Base-by-base conservation (phyloP, 2,888 invertebrate genomes). In the Mimumesa dahlbomi region DNA sequence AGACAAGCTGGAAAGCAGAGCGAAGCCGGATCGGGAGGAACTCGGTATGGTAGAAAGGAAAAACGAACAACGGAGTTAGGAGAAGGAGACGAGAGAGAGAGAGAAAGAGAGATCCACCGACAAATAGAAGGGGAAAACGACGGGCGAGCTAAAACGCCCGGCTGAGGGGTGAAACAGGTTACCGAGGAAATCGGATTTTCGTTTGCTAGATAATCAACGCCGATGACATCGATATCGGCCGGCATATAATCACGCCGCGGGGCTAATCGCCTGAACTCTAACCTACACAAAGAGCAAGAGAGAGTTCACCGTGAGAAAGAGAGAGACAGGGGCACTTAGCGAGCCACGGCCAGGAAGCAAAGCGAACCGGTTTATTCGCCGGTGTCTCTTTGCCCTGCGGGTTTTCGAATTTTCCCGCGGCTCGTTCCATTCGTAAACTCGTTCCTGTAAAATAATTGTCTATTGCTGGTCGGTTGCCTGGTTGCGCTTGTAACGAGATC, bases 201-300 rank as follows among this genome's bases (percentile, higher is more conserved):
- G 73, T 75, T 72, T 68, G 71, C 57, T 69, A 72, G 75, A 76
- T 83, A 79, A 82, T 82, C 75, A 73, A 66, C 74, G 77, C 66
- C 77, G 75, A 75, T 78, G 76, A 77, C 73, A 77, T 58, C 77
- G 73, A 81, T 83, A 77, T 80, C 77, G 77, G 62, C 70, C 67
- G 62, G 18, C 57, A 68, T 68, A 78, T 65, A 80, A 74, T 77
- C 69, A 71, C 58, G 73, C 75, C 77, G 69, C 53, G 45, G 67
- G 73, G 82, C 65, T 76, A 76, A 70, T 79, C 79, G 75, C 46
- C 64, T 68, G 56, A 64, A 66, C 70, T 71, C 73, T 68, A 62
- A 62, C 58, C 73, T 64, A 56, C 16, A 52, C 16, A 16, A 66
- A 18, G 50, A 4, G 29, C 3, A 9, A 18, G 45, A 22, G 25